A percentile compares a stretch with the other conserved stretches of the same genome.
phyloP scores from a whole-genome alignment of 2,113 vertebrate genomes.

The Ailurus styani region DNA sequence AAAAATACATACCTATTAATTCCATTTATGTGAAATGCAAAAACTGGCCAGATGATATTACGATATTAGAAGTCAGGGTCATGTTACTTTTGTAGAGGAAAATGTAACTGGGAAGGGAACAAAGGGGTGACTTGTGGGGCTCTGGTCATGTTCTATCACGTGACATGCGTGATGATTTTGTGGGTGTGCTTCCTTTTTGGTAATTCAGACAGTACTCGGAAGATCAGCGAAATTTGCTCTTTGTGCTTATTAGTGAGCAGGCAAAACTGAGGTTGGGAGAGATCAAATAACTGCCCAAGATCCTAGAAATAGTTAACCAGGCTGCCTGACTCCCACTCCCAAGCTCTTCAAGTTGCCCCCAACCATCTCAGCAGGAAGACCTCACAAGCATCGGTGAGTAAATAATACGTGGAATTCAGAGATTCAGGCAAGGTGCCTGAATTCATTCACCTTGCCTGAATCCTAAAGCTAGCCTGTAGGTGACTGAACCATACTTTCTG shows the following conservation, averaged over 20 bases:
- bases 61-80: background rate
- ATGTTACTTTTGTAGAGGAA: background rate
- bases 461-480: background rate
- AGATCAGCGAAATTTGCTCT: background rate
- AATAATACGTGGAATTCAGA: background rate
- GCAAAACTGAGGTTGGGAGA: background rate
- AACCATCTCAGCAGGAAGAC: background rate
- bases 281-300: background rate
- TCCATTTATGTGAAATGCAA: background rate
- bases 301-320: background rate
- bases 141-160: background rate
- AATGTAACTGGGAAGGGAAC: background rate
- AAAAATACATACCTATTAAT: background rate
- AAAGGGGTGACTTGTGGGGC: background rate
- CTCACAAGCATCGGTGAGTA: background rate
- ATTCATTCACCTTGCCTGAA: background rate
- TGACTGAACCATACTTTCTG: background rate
- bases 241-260: background rate
- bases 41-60: background rate
- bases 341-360: background rate
- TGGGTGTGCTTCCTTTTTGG: background rate
- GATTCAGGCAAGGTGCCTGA: too few species aligned
- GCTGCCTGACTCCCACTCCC: background rate
- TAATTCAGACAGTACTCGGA: background rate
- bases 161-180: background rate